A percentile compares a stretch with the other conserved stretches of the same genome.
These are phyloP conservation scores for Drosophila rubida DNA, from an alignment of 2,888 invertebrate genomes.

Conservation along the genomic window DNA sequence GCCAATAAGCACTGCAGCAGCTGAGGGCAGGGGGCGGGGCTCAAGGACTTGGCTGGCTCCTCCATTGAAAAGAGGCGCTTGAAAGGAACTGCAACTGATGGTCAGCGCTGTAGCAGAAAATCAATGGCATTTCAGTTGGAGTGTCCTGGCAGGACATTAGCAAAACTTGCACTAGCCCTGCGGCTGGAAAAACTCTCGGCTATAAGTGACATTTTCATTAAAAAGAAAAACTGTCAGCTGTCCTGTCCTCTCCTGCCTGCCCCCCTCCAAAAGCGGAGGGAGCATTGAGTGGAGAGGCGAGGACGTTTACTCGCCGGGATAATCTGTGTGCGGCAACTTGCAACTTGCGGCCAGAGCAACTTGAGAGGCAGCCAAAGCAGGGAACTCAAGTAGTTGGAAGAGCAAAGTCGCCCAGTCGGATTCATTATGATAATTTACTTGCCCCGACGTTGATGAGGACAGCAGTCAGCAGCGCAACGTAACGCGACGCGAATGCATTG, in stretches of 20 bases:
- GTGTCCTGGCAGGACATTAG: conserved; percentile 42
- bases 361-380: conserved; percentile 7
- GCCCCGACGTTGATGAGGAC: conserved; percentile 34
- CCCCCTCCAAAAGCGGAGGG: neutral
- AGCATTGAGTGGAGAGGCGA: conserved; percentile 13
- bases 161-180: conserved; percentile 51
- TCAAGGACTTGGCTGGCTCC: conserved; percentile 25
- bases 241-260: neutral
- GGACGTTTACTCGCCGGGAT: conserved; percentile 40
- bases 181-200: conserved; percentile 50
- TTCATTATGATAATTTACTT: conserved; percentile 81
- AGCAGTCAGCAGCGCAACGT: conserved; percentile 20
- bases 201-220: conserved; percentile 78
- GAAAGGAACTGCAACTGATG: conserved; percentile 25
- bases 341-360: conserved; percentile 30
- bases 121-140: conserved; percentile 57
- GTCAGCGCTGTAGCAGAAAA: conserved; percentile 75
- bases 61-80: conserved; percentile 32
- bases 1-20: conserved; percentile 55
- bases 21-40: conserved; percentile 19
- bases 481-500: conserved; percentile 56
- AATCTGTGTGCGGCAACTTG: conserved; percentile 29
- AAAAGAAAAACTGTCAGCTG: conserved; percentile 59
- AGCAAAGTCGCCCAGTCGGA: conserved; percentile 68
- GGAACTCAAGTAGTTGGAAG: conserved; percentile 71